Evolutionary conservation across 2,888 invertebrate genomes (phyloP).

Genomic region (Cremastobaeus sp.): DNA sequence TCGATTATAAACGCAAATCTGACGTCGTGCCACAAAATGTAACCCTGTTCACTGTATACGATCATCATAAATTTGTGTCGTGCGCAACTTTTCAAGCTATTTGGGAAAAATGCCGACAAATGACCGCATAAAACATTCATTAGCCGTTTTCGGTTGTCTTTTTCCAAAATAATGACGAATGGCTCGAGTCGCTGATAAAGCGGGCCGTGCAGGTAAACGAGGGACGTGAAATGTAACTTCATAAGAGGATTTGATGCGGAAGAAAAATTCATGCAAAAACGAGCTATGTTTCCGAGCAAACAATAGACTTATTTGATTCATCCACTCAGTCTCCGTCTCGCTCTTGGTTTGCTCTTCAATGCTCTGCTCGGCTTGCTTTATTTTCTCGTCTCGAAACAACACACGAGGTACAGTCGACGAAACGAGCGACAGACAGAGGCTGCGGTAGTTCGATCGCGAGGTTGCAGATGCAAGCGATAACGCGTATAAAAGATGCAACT

Average conservation of each 20-base stretch:
- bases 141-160: too few species aligned
- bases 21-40: too few species aligned
- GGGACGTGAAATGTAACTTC: conserved; percentile 13
- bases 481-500: conserved; percentile 75
- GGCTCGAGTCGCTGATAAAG: too few species aligned
- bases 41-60: too few species aligned
- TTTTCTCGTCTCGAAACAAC: conserved; percentile 60
- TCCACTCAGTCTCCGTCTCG: conserved; percentile 32
- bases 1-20: too few species aligned
- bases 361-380: conserved; percentile 40
- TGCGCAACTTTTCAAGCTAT: too few species aligned
- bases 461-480: conserved; percentile 73
- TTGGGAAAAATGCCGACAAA: too few species aligned
- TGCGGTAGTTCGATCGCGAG: conserved; percentile 60
- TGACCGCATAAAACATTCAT: too few species aligned
- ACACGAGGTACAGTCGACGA: conserved; percentile 58
- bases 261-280: conserved; percentile 40
- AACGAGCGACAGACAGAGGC: conserved; percentile 58
- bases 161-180: too few species aligned
- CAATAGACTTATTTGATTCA: conserved; percentile 63
- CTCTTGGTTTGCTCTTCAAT: conserved; percentile 28
- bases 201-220: too few species aligned
- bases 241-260: conserved; percentile 44
- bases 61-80: too few species aligned
- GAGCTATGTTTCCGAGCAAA: conserved; percentile 44